Evolutionary conservation across 2,888 invertebrate genomes (phyloP), one percentile per base, ranked within the genome.

Genomic region (Mellilla xanthometata): DNA sequence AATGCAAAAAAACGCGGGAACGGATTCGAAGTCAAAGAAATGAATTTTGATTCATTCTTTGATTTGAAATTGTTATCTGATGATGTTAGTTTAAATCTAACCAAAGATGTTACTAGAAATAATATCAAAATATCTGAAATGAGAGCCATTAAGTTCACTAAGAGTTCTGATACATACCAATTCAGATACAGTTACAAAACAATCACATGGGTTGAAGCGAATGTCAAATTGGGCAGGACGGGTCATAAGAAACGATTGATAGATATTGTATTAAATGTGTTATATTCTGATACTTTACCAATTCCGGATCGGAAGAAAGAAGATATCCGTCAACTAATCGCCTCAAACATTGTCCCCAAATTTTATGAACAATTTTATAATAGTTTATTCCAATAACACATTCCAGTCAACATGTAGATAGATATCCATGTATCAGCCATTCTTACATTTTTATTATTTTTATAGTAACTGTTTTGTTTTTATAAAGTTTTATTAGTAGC

Each of bases 311-410:
- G 45, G 28, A 51, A 51, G 11, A 54, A 38, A 48, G 48, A 51
- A 36, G 54, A 54, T 34, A 54, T 54, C 40, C 48, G 35, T 28
- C 50, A 53, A 41, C 24, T 50, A 26, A 50, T 54, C 35, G 27
- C 50, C 42, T 44, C 50, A 35, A 54, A 54, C 35, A 54, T 54
- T 39, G 47, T 48, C 50, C 50, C 53, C 11, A 54, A 42, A 33
- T 51, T 51, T 12, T 54, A 54, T 40, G 51, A 51, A 51, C 51
- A 48, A 30, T 51, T 22, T 51, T 54, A 22, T 54, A 54, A 51
- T 38, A 34, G 28, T 12, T 28, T 53, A 11, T 53, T 53, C 50
- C 39, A 53, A 52, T 19, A n/a, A n/a, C n/a, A n/a, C n/a, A n/a
- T n/a, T n/a, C n/a, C n/a, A n/a, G n/a, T n/a, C n/a, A n/a, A n/a